A percentile compares a stretch with the other conserved stretches of the same genome.
These are phyloP conservation scores for Penaeus vannamei DNA, from an alignment of 1,140 invertebrate genomes.

Conservation along the genomic window DNA sequence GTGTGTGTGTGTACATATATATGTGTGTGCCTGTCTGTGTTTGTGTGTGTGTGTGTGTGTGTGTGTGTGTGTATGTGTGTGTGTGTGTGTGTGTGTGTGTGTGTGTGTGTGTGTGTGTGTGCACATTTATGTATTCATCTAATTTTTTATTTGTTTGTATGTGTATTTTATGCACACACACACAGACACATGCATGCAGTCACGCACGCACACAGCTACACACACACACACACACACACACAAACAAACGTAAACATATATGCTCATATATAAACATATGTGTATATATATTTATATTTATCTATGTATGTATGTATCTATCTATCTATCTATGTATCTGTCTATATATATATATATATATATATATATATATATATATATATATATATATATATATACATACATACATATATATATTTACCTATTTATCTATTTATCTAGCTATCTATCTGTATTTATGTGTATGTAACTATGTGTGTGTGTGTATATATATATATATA, in stretches of 20 bases:
- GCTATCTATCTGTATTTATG: no score
- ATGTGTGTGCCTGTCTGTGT: neutral
- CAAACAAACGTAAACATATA: conserved; percentile 1
- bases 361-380: no score
- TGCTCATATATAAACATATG: neutral
- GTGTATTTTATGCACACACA: conserved; percentile 19
- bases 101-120: no score
- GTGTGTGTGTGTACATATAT: neutral
- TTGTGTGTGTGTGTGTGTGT: neutral
- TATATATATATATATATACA: no score
- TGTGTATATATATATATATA: no score
- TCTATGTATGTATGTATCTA: neutral
- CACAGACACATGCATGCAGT: neutral
- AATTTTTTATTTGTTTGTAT: no score
- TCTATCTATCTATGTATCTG: neutral
- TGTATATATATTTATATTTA: conserved; percentile 13
- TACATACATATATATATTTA: no score
- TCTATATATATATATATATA: neutral
- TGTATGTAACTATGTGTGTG: no score
- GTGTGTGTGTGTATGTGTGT: no score
- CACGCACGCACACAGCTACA: neutral
- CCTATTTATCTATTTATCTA: no score
- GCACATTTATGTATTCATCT: conserved; percentile 16
- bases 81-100: no score
- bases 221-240: neutral